Percentiles rank a stretch among this genome's conserved stretches.
Conservation (phyloP, 2,797 vertebrate species). For the Bufotes viridis region DNA sequence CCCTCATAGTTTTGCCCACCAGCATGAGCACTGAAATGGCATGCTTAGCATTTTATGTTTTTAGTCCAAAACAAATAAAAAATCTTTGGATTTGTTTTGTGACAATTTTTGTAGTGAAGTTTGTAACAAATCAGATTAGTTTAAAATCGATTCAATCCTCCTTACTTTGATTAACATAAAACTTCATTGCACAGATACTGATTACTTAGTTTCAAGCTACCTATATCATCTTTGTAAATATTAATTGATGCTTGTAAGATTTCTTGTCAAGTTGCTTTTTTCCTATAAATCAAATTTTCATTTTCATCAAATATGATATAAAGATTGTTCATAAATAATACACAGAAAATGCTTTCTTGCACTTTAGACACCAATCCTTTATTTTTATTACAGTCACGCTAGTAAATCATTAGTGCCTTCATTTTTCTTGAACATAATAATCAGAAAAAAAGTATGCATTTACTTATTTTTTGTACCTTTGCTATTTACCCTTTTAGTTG, state of each 20-base stretch:
- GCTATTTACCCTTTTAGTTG: not conserved
- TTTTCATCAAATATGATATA: not conserved
- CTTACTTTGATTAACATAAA: too few species aligned
- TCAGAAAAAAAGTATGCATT: not conserved
- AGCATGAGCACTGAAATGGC: too few species aligned
- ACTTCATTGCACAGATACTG: not conserved
- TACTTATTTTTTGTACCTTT: not conserved
- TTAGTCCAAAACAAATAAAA: too few species aligned
- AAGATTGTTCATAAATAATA: not conserved
- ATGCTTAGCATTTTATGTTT: too few species aligned
- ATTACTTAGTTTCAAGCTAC: not conserved
- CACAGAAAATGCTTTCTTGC: not conserved
- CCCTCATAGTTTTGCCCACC: too few species aligned
- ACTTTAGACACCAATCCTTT: not conserved
- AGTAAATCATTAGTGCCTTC: not conserved
- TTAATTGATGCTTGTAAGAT: not conserved
- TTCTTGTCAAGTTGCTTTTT: not conserved
- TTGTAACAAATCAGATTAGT: too few species aligned
- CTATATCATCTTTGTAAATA: not conserved
- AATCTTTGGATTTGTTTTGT: too few species aligned
- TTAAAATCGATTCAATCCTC: too few species aligned
- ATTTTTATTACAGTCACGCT: not conserved
- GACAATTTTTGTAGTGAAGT: too few species aligned
- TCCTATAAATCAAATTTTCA: not conserved
- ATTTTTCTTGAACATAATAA: not conserved